phyloP scores from a whole-genome alignment of 2,888 invertebrate species.

The Morpho helenor region DNA sequence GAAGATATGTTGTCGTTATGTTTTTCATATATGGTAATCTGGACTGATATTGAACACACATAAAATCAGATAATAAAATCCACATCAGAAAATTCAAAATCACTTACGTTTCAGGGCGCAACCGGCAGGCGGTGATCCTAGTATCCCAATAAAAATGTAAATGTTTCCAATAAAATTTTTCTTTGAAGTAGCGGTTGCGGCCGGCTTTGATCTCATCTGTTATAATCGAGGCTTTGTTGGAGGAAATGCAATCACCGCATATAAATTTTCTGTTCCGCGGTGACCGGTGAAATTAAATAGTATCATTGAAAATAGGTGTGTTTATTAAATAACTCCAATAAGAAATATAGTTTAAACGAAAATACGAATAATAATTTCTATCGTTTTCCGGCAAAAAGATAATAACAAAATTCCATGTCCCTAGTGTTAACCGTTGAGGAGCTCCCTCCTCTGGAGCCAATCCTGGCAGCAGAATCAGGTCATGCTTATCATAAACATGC shows the following conservation, averaged over 20 bases:
- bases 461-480: no score
- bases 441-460: no score
- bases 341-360: no score
- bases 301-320: not conserved
- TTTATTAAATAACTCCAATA: no score
- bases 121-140: constrained; percentile 67
- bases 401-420: no score
- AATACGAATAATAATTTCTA: no score
- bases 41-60: constrained; percentile 69
- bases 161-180: constrained; percentile 73
- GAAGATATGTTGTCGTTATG: constrained; percentile 51
- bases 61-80: constrained; percentile 78
- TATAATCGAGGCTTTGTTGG: constrained; percentile 59
- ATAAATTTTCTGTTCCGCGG: constrained; percentile 45
- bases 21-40: constrained; percentile 60
- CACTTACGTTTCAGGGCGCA: constrained; percentile 74
- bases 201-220: constrained; percentile 65
- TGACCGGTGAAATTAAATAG: constrained; percentile 31
- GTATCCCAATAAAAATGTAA: constrained; percentile 77
- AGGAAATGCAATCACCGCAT: constrained; percentile 43
- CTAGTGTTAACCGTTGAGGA: no score
- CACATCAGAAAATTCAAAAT: constrained; percentile 78
- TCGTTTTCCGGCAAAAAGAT: no score
- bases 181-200: constrained; percentile 61
- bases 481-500: no score